Base-by-base conservation (phyloP, 2,113 vertebrate species). In the Rhinopomastus cyanomelas region DNA sequence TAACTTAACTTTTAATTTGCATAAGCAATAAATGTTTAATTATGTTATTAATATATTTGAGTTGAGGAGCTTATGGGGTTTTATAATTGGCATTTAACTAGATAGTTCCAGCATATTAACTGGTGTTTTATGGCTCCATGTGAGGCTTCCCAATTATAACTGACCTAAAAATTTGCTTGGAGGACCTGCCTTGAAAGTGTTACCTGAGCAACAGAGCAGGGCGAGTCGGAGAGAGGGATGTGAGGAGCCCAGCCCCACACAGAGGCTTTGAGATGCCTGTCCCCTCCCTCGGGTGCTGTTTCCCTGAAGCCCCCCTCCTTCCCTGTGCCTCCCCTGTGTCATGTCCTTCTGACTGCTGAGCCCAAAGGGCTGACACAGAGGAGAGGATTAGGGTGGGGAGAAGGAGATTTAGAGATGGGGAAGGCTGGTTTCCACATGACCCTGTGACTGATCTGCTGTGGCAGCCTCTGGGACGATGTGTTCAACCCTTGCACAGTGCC, bases 81-180 rank as follows among this genome's bases (percentile, higher is more conserved):
- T 95, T 95, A 78, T 97, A 97, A 97, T 97, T 97, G 97, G 95
- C 97, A 95, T 98, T 98, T 98, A 97, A 97, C 97, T 96, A 92
- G 95, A 96, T 95, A 80, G 94, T 97, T 97, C 97, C 86, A 85
- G 96, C 91, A 44, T 93, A 96, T 97, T 97, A 97, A 95, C 87
- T 79, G 89, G 90, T 94, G 94, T 81, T 97, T 96, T 94, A 92
- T 82, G 66, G 95, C 93, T 86, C 77, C 66, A 20, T 22, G 9
- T 4, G 30, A 96, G 91, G 89, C 71, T 81, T 95, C 95, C 95
- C 96, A 96, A 94, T 97, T 97, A 96, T 53, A 90, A 65, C 91
- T 92, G 94, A 95, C 94, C 96, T 94, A 88, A 96, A 94, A 94
- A 68, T 74, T 75, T 52, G 67, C 91, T 88, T 75, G 49, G 64